These are phyloP conservation scores for Cassiopea xamachana DNA, from an alignment of 30 jellyfish, hydroid and myxozoan genomes.

Conservation along the genomic window DNA sequence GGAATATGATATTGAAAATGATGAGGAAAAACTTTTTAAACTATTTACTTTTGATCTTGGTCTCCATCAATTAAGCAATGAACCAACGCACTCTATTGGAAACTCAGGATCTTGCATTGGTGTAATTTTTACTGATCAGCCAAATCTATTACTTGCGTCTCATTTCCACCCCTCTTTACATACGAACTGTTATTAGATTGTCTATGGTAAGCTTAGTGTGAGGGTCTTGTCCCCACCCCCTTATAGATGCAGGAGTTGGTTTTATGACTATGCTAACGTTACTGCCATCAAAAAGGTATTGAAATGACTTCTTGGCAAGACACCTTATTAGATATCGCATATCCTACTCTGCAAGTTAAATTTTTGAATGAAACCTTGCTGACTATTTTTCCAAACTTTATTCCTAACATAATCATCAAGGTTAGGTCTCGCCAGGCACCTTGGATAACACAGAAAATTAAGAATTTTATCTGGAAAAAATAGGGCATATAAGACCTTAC, in stretches of 20 bases:
- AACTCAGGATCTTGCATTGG: slow-evolving; percentile 3
- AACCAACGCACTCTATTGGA: slow-evolving; percentile 22
- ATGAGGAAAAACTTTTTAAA: slow-evolving; percentile 24
- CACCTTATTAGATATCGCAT: slow-evolving; percentile 38
- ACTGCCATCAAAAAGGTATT: slow-evolving; percentile 45
- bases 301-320: slow-evolving; percentile 49
- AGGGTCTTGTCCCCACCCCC: slow-evolving; percentile 7
- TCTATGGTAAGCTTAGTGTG: background rate
- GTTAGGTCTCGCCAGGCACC: slow-evolving; percentile 54
- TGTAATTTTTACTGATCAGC: slow-evolving; percentile 5
- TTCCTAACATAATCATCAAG: slow-evolving; percentile 59
- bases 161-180: background rate
- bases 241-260: slow-evolving; percentile 19
- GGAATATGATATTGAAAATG: slow-evolving; percentile 47
- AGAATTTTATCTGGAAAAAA: slow-evolving; percentile 39
- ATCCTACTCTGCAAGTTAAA: slow-evolving; percentile 44
- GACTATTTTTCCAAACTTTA: slow-evolving; percentile 62
- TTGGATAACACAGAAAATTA: slow-evolving; percentile 72
- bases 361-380: slow-evolving; percentile 49
- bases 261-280: slow-evolving; percentile 37
- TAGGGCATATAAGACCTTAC: slow-evolving; percentile 49
- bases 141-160: slow-evolving; percentile 5
- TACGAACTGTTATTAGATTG: slow-evolving; percentile 5
- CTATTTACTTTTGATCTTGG: slow-evolving; percentile 29
- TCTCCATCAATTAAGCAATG: slow-evolving; percentile 25